These are phyloP conservation scores for Hippocampus abdominalis DNA, from an alignment of 2,113 vertebrate genomes.

Conservation along the genomic window DNA sequence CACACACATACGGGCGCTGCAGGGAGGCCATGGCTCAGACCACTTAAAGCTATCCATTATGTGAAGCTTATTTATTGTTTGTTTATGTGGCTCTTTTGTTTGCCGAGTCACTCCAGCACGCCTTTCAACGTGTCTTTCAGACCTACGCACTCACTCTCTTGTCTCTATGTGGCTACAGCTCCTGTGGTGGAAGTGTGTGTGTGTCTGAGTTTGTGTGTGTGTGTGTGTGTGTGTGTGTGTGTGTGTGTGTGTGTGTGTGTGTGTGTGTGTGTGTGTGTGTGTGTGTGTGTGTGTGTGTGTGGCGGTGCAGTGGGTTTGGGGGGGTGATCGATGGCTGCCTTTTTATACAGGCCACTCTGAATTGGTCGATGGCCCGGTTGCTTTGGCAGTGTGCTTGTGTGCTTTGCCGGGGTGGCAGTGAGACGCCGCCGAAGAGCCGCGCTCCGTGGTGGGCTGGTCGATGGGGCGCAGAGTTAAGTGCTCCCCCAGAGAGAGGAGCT, in stretches of 20 bases:
- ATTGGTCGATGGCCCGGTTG: slow-evolving; percentile 71
- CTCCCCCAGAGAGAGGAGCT: slow-evolving; percentile 67
- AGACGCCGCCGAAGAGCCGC: slow-evolving; percentile 61
- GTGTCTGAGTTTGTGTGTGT: background rate
- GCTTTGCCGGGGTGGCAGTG: slow-evolving; percentile 67
- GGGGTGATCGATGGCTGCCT: slow-evolving; percentile 73
- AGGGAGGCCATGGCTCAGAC: slow-evolving; percentile 55
- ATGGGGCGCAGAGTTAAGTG: slow-evolving; percentile 74
- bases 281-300: background rate
- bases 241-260: background rate
- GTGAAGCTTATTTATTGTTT: slow-evolving; percentile 68
- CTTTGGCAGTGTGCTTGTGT: slow-evolving; percentile 56
- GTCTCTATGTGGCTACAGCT: slow-evolving; percentile 48
- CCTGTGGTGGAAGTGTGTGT: slow-evolving; percentile 49
- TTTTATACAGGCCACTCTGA: slow-evolving; percentile 75
- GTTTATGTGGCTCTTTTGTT: slow-evolving; percentile 70
- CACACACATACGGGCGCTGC: slow-evolving; percentile 30
- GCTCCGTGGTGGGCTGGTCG: slow-evolving; percentile 65
- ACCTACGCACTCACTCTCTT: slow-evolving; percentile 45
- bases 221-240: background rate
- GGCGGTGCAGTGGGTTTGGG: background rate
- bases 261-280: too few relatives aligned
- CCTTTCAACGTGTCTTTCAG: slow-evolving; percentile 59
- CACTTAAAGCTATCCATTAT: slow-evolving; percentile 63
- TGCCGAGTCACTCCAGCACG: slow-evolving; percentile 59